Conservation (phyloP, 2,888 invertebrate species). For the Chironomus riparius region DNA sequence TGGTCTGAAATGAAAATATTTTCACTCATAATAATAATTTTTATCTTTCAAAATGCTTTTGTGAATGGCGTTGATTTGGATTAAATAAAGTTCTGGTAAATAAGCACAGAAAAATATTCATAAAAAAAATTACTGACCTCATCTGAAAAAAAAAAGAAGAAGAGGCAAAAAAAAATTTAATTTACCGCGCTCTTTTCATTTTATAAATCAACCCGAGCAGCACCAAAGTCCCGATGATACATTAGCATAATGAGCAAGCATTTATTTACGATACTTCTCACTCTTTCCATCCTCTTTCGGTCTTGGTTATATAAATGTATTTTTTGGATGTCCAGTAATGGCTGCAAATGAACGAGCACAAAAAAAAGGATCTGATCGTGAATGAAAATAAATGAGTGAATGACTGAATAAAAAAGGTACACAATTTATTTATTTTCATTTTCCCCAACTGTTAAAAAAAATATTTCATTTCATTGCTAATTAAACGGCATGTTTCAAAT, state of each 20-base stretch:
- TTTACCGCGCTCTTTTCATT: background rate
- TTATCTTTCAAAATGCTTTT: background rate
- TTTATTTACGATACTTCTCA: background rate
- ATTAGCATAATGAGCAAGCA: constrained; percentile 24
- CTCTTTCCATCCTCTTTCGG: background rate
- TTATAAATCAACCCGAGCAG: background rate
- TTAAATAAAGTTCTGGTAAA: background rate
- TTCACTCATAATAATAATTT: no score
- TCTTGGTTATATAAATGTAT: background rate
- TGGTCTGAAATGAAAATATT: no score
- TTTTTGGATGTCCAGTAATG: background rate
- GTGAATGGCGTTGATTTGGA: background rate
- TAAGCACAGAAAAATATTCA: background rate
- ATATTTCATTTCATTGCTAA: constrained; percentile 20
- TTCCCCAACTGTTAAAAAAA: background rate
- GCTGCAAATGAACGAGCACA: background rate
- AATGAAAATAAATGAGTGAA: background rate
- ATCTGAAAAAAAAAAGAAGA: background rate
- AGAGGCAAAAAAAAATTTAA: background rate
- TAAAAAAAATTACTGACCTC: background rate
- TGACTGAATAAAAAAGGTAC: constrained; percentile 11
- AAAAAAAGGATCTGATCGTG: background rate
- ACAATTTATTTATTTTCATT: background rate
- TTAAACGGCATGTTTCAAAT: constrained; percentile 23
- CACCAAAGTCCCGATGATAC: constrained; percentile 8